Evolutionary conservation across 1,140 invertebrate genomes (phyloP).

Genomic region (Lasaia peninsularis): DNA sequence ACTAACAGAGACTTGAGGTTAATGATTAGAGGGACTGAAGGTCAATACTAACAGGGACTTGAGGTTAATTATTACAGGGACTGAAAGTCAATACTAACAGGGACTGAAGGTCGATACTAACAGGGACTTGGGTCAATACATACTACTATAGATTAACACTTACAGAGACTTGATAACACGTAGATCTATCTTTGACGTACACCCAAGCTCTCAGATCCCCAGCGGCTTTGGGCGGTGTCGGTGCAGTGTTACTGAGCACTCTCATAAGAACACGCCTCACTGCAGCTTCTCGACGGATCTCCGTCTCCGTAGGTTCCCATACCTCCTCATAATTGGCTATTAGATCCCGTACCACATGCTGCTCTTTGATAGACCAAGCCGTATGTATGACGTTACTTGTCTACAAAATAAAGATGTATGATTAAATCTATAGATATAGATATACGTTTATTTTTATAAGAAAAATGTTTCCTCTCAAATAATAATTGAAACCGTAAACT

Average conservation of each 20-base stretch:
- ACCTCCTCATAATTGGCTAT: conserved; percentile 78
- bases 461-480: too few species aligned
- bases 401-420: conserved; percentile 33
- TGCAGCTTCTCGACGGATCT: conserved; percentile 81
- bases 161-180: conserved; percentile 80
- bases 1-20: too few species aligned
- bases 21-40: too few species aligned
- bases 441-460: too few species aligned
- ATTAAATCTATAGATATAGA: too few species aligned
- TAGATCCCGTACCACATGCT: conserved; percentile 83
- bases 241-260: conserved; percentile 78
- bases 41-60: too few species aligned
- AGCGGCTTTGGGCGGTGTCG: conserved; percentile 80
- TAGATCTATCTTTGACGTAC: conserved; percentile 78
- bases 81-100: too few species aligned
- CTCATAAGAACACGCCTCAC: conserved; percentile 84
- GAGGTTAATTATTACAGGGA: too few species aligned
- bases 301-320: conserved; percentile 73
- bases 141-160: conserved; percentile 46
- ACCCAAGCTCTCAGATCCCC: conserved; percentile 91
- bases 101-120: too few species aligned
- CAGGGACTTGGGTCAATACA: too few species aligned
- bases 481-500: too few species aligned
- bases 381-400: conserved; percentile 56
- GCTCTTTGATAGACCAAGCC: conserved; percentile 81